Evolutionary conservation across 2,797 vertebrate species (phyloP).

Genomic region (Acanthurus lineatus): DNA sequence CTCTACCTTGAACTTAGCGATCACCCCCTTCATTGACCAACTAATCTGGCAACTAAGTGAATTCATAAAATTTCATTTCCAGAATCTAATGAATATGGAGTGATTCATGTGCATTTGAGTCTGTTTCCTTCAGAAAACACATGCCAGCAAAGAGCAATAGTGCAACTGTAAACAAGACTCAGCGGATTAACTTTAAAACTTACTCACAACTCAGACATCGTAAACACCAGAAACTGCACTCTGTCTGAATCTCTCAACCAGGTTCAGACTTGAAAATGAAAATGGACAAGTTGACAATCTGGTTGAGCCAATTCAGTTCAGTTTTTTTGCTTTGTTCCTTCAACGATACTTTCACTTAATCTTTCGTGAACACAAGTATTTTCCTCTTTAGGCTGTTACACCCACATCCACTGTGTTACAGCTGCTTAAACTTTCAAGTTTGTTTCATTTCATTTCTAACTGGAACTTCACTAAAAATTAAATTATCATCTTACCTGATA

Average conservation of each 20-base stretch:
- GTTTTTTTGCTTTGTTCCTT: background rate
- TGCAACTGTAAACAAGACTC: background rate
- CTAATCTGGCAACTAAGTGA: background rate
- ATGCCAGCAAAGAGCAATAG: background rate
- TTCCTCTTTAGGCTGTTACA: background rate
- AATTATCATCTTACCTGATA: constrained; percentile 79
- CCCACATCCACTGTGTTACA: background rate
- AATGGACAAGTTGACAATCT: background rate
- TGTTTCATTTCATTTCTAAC: background rate
- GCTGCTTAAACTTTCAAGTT: background rate
- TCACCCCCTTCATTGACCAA: background rate
- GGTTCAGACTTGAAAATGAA: background rate
- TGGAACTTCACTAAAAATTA: constrained; percentile 14
- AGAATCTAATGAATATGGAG: background rate
- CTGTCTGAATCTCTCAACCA: background rate
- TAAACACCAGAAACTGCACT: background rate
- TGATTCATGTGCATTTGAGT: background rate
- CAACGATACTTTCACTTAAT: constrained; percentile 16
- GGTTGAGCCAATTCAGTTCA: background rate
- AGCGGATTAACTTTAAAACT: constrained; percentile 6
- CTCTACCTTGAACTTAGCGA: no score
- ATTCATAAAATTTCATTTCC: background rate
- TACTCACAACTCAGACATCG: background rate
- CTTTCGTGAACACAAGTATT: background rate
- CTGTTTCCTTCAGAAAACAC: background rate